Percentiles rank a stretch among this genome's conserved stretches.
These are phyloP conservation scores for Pampus argenteus DNA, from an alignment of 2,797 vertebrate genomes.

Conservation along the genomic window DNA sequence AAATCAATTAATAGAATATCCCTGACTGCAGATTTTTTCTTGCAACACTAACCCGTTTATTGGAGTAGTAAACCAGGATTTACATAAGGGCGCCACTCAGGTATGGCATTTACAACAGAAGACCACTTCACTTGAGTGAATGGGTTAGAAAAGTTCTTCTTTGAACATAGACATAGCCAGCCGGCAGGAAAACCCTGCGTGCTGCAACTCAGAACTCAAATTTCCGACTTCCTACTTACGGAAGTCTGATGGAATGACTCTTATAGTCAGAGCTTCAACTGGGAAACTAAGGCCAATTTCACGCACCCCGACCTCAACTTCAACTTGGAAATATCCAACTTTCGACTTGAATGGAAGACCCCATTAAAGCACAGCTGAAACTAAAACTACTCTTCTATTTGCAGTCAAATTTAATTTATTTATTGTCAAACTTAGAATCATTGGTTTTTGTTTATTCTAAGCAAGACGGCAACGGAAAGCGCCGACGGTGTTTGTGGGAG, in stretches of 20 bases:
- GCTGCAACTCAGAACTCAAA: neutral
- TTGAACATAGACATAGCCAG: conserved; percentile 3
- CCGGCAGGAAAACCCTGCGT: neutral
- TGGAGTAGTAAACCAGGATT: conserved; percentile 12
- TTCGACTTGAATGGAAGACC: too few relatives aligned
- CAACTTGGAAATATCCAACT: too few relatives aligned
- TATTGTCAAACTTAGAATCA: too few relatives aligned
- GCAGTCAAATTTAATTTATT: too few relatives aligned
- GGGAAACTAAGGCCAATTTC: neutral
- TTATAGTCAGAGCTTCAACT: too few relatives aligned
- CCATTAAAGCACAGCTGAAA: too few relatives aligned
- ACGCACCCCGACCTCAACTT: too few relatives aligned
- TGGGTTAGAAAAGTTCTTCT: conserved; percentile 8
- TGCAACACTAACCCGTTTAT: neutral
- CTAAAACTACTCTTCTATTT: too few relatives aligned
- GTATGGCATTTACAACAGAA: conserved; percentile 25
- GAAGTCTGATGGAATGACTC: neutral
- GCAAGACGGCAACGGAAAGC: too few relatives aligned
- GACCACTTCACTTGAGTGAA: conserved; percentile 1
- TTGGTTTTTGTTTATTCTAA: too few relatives aligned
- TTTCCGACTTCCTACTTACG: neutral
- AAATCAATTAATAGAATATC: conserved; percentile 28
- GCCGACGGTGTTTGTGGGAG: too few relatives aligned
- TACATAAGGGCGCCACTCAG: neutral
- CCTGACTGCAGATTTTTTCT: conserved; percentile 16